Conservation (phyloP, 2,113 vertebrate species). For the Eonycteris spelaea region DNA sequence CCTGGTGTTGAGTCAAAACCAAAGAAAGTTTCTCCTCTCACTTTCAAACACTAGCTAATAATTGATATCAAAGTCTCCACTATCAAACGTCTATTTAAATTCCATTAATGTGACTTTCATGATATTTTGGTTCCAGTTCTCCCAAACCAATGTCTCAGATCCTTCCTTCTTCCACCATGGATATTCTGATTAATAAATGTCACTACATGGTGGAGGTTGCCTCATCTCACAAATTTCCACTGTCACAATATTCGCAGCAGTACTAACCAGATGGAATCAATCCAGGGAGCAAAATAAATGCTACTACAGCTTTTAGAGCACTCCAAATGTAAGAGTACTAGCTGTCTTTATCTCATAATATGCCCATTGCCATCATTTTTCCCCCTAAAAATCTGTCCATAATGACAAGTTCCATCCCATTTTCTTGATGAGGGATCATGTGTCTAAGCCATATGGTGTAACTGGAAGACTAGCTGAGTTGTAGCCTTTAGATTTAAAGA, state of each 20-base stretch:
- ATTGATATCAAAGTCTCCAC: not conserved
- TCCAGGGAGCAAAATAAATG: slow-evolving; percentile 57
- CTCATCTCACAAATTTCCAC: slow-evolving; percentile 37
- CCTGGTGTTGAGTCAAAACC: not conserved
- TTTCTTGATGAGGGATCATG: slow-evolving; percentile 54
- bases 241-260: slow-evolving; percentile 45
- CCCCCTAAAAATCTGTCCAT: slow-evolving; percentile 49
- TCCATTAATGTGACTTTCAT: not conserved
- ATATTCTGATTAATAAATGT: slow-evolving; percentile 47
- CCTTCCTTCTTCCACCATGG: not conserved
- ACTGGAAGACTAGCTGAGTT: slow-evolving; percentile 9
- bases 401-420: slow-evolving; percentile 55
- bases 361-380: slow-evolving; percentile 36
- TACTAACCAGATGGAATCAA: slow-evolving; percentile 64
- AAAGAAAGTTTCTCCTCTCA: not conserved
- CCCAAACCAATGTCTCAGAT: not conserved
- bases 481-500: slow-evolving; percentile 47
- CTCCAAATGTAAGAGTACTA: slow-evolving; percentile 21
- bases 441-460: slow-evolving; percentile 52
- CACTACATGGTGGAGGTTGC: not conserved
- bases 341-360: slow-evolving; percentile 59
- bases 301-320: slow-evolving; percentile 35
- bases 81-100: slow-evolving; percentile 3
- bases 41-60: not conserved
- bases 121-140: not conserved